Evolutionary conservation across 2,888 invertebrate species (phyloP).

Genomic region (Coleophora deauratella): DNA sequence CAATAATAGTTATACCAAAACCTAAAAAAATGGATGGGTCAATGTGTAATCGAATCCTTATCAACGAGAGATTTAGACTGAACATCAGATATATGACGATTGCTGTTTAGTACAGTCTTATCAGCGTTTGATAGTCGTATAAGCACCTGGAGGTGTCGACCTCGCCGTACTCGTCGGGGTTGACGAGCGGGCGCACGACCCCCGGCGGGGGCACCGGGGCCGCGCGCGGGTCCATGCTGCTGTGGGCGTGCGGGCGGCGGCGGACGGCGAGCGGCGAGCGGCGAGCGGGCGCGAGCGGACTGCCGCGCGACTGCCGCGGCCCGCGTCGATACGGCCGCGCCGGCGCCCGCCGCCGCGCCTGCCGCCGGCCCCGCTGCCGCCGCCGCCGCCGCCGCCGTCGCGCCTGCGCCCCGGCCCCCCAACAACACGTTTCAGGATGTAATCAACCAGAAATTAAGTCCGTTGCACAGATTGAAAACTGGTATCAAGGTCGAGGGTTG

Average conservation of each 20-base stretch:
- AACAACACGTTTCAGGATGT: too few relatives aligned
- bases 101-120: too few relatives aligned
- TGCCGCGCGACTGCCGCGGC: conserved; percentile 32
- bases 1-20: too few relatives aligned
- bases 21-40: too few relatives aligned
- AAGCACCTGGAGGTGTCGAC: conserved; percentile 86
- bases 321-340: conserved; percentile 23
- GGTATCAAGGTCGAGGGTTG: too few relatives aligned
- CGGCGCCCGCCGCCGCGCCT: conserved; percentile 14
- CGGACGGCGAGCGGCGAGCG: conserved; percentile 11
- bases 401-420: neutral
- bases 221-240: conserved; percentile 41
- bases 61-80: too few relatives aligned
- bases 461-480: too few relatives aligned
- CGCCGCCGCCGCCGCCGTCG: conserved; percentile 3
- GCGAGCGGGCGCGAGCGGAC: conserved; percentile 20
- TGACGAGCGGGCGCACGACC: conserved; percentile 84
- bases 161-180: conserved; percentile 88
- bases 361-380: conserved; percentile 11
- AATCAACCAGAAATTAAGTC: too few relatives aligned
- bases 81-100: too few relatives aligned
- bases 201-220: conserved; percentile 49
- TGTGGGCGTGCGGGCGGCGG: conserved; percentile 20
- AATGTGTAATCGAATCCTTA: too few relatives aligned
- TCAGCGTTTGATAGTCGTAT: neutral